Evolutionary conservation across 2,888 invertebrate genomes (phyloP).

Genomic region (Mimachlamys varia): DNA sequence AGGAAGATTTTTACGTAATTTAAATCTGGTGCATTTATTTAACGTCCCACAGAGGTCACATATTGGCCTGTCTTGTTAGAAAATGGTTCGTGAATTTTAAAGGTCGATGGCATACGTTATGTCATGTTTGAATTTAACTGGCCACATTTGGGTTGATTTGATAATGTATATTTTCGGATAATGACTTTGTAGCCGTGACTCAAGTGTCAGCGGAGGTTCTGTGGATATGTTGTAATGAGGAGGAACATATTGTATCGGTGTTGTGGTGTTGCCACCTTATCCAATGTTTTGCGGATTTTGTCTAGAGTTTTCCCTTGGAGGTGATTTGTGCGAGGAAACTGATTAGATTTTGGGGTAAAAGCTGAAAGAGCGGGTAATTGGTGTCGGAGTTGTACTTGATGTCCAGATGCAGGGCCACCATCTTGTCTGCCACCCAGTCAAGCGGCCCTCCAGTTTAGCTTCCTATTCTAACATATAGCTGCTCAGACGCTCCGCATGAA

Average conservation of each 20-base stretch:
- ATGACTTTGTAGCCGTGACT: background rate
- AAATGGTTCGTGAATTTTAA: background rate
- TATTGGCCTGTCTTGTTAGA: background rate
- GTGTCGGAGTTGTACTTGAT: background rate
- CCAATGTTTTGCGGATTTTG: background rate
- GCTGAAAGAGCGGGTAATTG: slow-evolving; percentile 27
- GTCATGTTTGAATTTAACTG: background rate
- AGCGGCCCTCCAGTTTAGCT: background rate
- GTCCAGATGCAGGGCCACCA: background rate
- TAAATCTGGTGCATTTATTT: background rate
- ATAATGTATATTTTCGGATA: background rate
- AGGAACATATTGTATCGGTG: background rate
- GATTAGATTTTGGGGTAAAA: background rate
- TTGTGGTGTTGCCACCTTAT: background rate
- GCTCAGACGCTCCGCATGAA: slow-evolving; percentile 31
- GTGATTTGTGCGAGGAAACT: background rate
- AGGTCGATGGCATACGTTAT: background rate
- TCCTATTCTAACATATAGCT: slow-evolving; percentile 1
- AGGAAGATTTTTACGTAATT: background rate
- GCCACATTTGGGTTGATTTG: background rate
- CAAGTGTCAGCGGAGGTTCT: background rate
- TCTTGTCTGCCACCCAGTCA: background rate
- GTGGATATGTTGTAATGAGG: background rate
- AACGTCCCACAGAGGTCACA: background rate
- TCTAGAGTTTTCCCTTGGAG: slow-evolving; percentile 21